Evolutionary conservation across 2,888 invertebrate genomes (phyloP).

Genomic region (Cheilosia scutellata): DNA sequence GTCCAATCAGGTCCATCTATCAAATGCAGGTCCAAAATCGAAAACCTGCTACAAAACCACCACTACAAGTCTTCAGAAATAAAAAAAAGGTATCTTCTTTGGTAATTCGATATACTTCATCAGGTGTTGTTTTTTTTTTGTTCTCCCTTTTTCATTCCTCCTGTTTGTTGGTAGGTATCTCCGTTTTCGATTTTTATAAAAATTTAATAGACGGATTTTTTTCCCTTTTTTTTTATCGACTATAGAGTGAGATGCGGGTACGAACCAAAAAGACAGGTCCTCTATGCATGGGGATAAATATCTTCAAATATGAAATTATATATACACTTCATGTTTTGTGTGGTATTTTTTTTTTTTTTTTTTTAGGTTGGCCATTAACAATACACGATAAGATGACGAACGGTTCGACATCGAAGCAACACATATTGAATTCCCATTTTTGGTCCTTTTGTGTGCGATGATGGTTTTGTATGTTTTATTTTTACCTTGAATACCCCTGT

Average conservation of each 20-base stretch:
- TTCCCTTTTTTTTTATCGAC: slow-evolving; percentile 52
- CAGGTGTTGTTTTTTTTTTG: slow-evolving; percentile 59
- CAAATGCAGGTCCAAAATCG: slow-evolving; percentile 64
- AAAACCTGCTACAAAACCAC: slow-evolving; percentile 57
- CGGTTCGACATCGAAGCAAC: slow-evolving; percentile 37
- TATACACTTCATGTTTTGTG: slow-evolving; percentile 40
- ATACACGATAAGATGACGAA: slow-evolving; percentile 29
- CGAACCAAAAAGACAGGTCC: slow-evolving; percentile 33
- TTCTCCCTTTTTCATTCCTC: slow-evolving; percentile 6
- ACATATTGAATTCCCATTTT: slow-evolving; percentile 68
- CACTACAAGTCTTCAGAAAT: slow-evolving; percentile 20
- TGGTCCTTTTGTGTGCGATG: slow-evolving; percentile 61
- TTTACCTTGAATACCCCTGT: slow-evolving; percentile 53
- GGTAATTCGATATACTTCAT: slow-evolving; percentile 73
- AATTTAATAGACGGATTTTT: slow-evolving; percentile 53
- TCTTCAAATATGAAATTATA: slow-evolving; percentile 69
- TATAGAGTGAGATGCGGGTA: slow-evolving; percentile 55
- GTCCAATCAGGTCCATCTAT: slow-evolving; percentile 64
- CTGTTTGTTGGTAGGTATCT: neutral
- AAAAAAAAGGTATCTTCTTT: slow-evolving; percentile 50
- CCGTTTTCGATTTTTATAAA: slow-evolving; percentile 45
- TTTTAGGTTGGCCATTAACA: slow-evolving; percentile 53
- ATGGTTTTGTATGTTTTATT: slow-evolving; percentile 66
- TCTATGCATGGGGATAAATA: slow-evolving; percentile 45
- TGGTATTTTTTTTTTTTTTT: slow-evolving; percentile 26